Base-by-base conservation (phyloP, 2,888 invertebrate genomes). In the Leucophenga montana region DNA sequence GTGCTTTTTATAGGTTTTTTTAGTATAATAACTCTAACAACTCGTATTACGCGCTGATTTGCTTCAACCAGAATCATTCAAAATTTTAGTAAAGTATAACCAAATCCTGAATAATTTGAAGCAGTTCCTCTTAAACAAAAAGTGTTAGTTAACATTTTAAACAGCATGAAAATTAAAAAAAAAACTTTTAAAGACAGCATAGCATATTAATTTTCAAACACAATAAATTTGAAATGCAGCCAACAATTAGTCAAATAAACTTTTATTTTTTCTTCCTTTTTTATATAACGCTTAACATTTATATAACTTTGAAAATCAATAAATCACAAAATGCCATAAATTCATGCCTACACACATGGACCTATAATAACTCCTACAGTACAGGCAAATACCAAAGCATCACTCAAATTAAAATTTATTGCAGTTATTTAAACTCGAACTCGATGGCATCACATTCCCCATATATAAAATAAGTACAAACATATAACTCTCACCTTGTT, bases 371-470 rank as follows among this genome's bases (percentile, higher is more conserved):
- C 39, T 27, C 64, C 73, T 73, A 75, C 70, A 72, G 80, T 73
- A 74, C 66, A 72, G 74, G 70, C 75, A 59, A 14, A 48, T 73
- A 75, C 82, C 77, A 73, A 80, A 78, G 76, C 78, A 79, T 78
- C 81, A 80, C 77, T 83, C 84, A 77, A 80, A 84, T 75, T 78
- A 76, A 85, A 85, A 86, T 87, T 87, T 87, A 87, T 86, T 86
- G 79, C 73, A 75, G 80, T 83, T 78, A 78, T 83, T 82, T 80
- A 84, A 77, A 74, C 68, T 57, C 78, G 33, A 61, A 68, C 67
- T 61, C 50, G 48, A 48, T n/a, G n/a, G n/a, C 13, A 46, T 1
- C 46, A 4, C 13, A 14, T 46, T 2, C 27, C 2, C 46, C 46
- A 46, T 48, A 64, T 46, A 33, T 27, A 50, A 27, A 61, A 61